Percentiles rank a stretch among this genome's conserved stretches.
phyloP scores from a whole-genome alignment of 1,140 invertebrate genomes.

The Apis laboriosa region DNA sequence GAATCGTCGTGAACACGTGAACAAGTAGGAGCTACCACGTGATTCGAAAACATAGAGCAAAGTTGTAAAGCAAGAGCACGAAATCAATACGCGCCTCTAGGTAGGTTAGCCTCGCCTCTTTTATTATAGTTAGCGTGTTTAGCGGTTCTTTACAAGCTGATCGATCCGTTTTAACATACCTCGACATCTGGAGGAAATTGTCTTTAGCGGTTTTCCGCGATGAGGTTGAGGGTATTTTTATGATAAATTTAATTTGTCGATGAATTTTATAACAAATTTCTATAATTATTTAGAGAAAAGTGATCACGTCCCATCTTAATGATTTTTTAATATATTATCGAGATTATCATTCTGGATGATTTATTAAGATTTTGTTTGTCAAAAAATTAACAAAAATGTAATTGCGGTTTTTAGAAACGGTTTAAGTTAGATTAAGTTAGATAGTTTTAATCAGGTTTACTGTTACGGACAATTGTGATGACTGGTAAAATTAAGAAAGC shows the following conservation, averaged over 20 bases:
- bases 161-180: constrained; percentile 50
- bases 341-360: too few species aligned
- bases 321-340: too few species aligned
- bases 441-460: too few species aligned
- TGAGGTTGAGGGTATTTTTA: neutral
- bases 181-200: constrained; percentile 8
- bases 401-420: too few species aligned
- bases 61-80: neutral
- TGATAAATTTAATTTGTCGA: neutral
- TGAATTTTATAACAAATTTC: too few species aligned
- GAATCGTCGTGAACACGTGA: neutral
- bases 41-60: neutral
- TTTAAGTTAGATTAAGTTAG: too few species aligned
- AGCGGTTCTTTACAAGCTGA: constrained; percentile 37
- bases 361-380: too few species aligned
- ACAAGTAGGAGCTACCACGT: neutral
- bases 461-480: too few species aligned
- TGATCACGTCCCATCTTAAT: too few species aligned
- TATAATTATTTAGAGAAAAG: too few species aligned
- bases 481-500: too few species aligned
- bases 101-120: constrained; percentile 26
- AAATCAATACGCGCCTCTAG: constrained; percentile 24
- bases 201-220: constrained; percentile 15
- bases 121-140: constrained; percentile 25
- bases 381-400: too few species aligned